A percentile compares a stretch with the other conserved stretches of the same genome.
Conservation (phyloP, 2,888 invertebrate genomes). For the Gonocerus acuteangulatus region DNA sequence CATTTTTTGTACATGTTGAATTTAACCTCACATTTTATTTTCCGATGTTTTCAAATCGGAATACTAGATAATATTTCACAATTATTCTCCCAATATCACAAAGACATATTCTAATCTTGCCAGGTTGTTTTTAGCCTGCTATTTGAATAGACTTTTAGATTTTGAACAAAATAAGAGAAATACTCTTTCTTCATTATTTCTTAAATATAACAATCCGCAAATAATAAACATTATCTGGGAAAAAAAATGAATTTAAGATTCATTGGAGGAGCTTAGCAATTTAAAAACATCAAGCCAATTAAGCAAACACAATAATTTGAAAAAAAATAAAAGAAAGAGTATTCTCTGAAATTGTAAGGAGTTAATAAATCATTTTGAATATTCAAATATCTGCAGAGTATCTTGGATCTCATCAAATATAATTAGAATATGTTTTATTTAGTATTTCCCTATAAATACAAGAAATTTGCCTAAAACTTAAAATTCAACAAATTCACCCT, state of each 20-base stretch:
- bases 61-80: not conserved
- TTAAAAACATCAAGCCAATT: too few species aligned
- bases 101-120: slow-evolving; percentile 10
- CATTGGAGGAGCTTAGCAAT: too few species aligned
- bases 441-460: slow-evolving; percentile 12
- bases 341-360: too few species aligned
- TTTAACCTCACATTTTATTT: slow-evolving; percentile 19
- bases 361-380: too few species aligned
- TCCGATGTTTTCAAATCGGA: slow-evolving; percentile 21
- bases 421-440: slow-evolving; percentile 23
- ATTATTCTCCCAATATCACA: slow-evolving; percentile 20
- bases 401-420: not conserved
- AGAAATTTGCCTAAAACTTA: slow-evolving; percentile 18
- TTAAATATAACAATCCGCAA: too few species aligned
- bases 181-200: too few species aligned
- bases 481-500: slow-evolving; percentile 5
- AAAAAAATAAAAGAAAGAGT: too few species aligned
- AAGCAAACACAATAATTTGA: too few species aligned
- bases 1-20: slow-evolving; percentile 20
- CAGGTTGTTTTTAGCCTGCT: not conserved
- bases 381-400: not conserved
- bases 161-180: too few species aligned
- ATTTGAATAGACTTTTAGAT: not conserved
- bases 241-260: too few species aligned
- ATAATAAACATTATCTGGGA: too few species aligned